Percentiles rank a stretch among this genome's conserved stretches.
phyloP scores from a whole-genome alignment of 1,140 invertebrate species.

The Sycophaga agraensis region DNA sequence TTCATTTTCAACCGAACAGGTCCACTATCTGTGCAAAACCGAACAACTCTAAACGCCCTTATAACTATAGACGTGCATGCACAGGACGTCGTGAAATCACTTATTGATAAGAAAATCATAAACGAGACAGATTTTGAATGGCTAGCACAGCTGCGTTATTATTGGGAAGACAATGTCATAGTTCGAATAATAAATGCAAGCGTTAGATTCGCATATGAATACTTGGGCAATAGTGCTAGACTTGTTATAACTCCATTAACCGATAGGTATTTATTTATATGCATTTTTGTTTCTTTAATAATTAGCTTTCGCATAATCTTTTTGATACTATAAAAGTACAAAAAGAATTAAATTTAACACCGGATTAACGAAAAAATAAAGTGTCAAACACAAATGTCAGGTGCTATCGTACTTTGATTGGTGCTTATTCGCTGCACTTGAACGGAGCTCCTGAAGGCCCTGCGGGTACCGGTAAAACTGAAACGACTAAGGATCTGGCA shows the following conservation, averaged over 20 bases:
- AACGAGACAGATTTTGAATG: conserved; percentile 86
- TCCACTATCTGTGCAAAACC: conserved; percentile 63
- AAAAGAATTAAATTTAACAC: no score
- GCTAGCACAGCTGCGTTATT: conserved; percentile 88
- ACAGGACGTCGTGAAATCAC: conserved; percentile 79
- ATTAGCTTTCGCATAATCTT: not conserved
- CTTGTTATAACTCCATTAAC: conserved; percentile 72
- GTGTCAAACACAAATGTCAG: conserved; percentile 41
- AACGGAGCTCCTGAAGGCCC: conserved; percentile 89
- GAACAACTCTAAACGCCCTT: conserved; percentile 81
- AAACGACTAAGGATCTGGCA: conserved; percentile 86
- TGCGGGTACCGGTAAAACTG: conserved; percentile 86
- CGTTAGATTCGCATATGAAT: conserved; percentile 87
- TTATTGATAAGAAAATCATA: conserved; percentile 70
- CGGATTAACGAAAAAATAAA: no score
- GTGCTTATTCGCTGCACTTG: conserved; percentile 83
- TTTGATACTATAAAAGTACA: no score
- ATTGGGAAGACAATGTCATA: conserved; percentile 80
- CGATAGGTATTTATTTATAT: conserved; percentile 50
- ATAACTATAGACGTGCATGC: conserved; percentile 92
- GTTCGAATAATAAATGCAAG: conserved; percentile 88
- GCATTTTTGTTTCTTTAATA: not conserved
- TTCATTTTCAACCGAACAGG: no score
- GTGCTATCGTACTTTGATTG: conserved; percentile 85
- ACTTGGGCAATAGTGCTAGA: conserved; percentile 76